These are phyloP conservation scores for Limnothrissa miodon DNA, from an alignment of 2,113 vertebrate genomes.

Conservation along the genomic window DNA sequence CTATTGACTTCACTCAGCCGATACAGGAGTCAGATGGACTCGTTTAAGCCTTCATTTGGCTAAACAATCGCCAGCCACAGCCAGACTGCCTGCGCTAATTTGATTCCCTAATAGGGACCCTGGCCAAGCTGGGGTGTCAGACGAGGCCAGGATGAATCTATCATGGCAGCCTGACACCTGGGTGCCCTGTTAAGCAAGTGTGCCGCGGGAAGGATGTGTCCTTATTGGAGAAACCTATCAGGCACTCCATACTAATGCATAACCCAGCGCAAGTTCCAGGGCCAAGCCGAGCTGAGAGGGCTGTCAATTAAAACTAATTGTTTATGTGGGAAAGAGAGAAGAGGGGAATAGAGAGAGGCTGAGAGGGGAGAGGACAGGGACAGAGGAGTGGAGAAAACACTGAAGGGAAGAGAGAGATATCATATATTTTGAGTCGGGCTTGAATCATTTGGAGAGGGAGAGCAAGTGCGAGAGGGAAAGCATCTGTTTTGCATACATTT, in stretches of 20 bases:
- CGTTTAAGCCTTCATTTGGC: not conserved
- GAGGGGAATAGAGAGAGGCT: not conserved
- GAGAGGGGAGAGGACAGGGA: not conserved
- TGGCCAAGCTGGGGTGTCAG: not conserved
- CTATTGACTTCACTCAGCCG: not conserved
- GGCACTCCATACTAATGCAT: not conserved
- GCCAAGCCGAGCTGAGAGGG: not conserved
- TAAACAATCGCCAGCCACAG: not conserved
- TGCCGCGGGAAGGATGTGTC: not conserved
- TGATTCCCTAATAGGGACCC: not conserved
- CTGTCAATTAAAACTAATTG: constrained; percentile 25
- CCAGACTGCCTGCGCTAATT: not conserved
- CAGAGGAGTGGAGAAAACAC: not conserved
- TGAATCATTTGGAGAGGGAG: not conserved
- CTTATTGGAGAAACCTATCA: constrained; percentile 1
- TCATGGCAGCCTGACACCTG: constrained; percentile 5
- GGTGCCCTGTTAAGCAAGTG: not conserved
- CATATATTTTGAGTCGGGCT: not conserved
- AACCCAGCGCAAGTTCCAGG: not conserved
- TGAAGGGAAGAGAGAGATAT: not conserved
- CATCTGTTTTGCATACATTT: not conserved
- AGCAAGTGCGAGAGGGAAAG: not conserved
- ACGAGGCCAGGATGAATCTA: constrained; percentile 3
- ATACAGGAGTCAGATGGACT: not conserved
- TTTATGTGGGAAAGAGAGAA: not conserved